Percentiles rank a stretch among this genome's conserved stretches.
phyloP scores from a whole-genome alignment of 1,140 invertebrate genomes.

The Camponotus floridanus region DNA sequence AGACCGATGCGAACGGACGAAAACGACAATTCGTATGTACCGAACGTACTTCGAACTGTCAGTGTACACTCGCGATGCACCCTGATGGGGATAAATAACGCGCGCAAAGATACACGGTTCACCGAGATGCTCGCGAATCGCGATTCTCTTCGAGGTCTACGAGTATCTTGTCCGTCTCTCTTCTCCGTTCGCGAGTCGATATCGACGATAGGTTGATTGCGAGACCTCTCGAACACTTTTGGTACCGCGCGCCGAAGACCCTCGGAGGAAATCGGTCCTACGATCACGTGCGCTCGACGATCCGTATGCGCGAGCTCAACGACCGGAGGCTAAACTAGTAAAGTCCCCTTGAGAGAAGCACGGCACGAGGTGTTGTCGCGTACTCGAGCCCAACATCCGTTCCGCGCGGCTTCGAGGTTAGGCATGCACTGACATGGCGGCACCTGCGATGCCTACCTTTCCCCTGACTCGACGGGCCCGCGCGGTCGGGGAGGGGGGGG shows the following conservation, averaged over 20 bases:
- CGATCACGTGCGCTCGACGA: not conserved
- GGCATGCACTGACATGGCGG: conserved; percentile 86
- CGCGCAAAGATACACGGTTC: not conserved
- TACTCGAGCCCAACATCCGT: conserved; percentile 78
- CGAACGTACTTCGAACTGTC: too few species aligned
- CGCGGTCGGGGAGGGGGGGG: conserved; percentile 70
- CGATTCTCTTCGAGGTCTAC: not conserved
- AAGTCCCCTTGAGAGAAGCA: not conserved
- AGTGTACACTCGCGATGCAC: too few species aligned
- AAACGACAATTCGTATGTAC: not conserved
- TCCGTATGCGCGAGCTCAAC: conserved; percentile 9
- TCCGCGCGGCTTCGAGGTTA: conserved; percentile 84
- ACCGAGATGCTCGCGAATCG: conserved; percentile 13
- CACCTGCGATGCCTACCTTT: conserved; percentile 84
- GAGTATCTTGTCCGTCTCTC: not conserved
- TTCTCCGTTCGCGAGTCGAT: not conserved
- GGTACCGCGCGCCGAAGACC: not conserved
- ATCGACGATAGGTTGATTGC: not conserved
- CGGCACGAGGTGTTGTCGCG: conserved; percentile 73
- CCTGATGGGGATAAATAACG: not conserved
- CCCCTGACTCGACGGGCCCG: conserved; percentile 77
- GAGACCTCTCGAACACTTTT: not conserved
- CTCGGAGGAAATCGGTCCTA: not conserved
- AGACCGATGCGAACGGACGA: not conserved
- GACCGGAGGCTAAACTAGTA: not conserved